Evolutionary conservation across 2,797 vertebrate species (phyloP).

Genomic region (Mallotus villosus): DNA sequence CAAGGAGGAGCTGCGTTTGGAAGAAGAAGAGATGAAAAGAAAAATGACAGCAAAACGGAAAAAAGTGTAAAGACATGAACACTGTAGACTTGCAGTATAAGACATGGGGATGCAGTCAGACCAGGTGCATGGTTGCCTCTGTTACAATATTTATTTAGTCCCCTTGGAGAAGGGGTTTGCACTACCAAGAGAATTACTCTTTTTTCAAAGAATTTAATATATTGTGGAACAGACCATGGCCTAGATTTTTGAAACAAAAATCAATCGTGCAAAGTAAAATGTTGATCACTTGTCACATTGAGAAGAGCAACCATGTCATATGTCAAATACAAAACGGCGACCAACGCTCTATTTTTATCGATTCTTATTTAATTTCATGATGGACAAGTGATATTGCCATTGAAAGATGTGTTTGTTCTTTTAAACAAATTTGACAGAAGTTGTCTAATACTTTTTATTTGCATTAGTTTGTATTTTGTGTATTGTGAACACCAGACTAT

Average conservation of each 20-base stretch:
- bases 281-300: constrained; percentile 53
- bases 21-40: constrained; percentile 67
- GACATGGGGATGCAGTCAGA: constrained; percentile 4
- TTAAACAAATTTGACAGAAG: constrained; percentile 54
- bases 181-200: constrained; percentile 38
- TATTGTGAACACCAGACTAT: constrained; percentile 8
- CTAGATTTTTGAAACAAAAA: constrained; percentile 40
- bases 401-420: constrained; percentile 46
- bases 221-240: constrained; percentile 32
- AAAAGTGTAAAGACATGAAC: constrained; percentile 31
- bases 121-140: constrained; percentile 29
- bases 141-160: constrained; percentile 66
- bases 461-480: constrained; percentile 9
- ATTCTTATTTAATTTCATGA: constrained; percentile 41
- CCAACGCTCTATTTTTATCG: constrained; percentile 41
- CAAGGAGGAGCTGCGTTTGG: constrained; percentile 64
- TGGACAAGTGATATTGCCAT: constrained; percentile 42
- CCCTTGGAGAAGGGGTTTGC: constrained; percentile 53
- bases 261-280: constrained; percentile 27
- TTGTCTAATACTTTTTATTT: constrained; percentile 52
- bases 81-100: background rate
- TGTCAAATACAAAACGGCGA: constrained; percentile 44
- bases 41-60: constrained; percentile 36
- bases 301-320: constrained; percentile 48
- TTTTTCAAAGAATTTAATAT: constrained; percentile 47